Base-by-base conservation (phyloP, 2,888 invertebrate species). In the Onchidella celtica region DNA sequence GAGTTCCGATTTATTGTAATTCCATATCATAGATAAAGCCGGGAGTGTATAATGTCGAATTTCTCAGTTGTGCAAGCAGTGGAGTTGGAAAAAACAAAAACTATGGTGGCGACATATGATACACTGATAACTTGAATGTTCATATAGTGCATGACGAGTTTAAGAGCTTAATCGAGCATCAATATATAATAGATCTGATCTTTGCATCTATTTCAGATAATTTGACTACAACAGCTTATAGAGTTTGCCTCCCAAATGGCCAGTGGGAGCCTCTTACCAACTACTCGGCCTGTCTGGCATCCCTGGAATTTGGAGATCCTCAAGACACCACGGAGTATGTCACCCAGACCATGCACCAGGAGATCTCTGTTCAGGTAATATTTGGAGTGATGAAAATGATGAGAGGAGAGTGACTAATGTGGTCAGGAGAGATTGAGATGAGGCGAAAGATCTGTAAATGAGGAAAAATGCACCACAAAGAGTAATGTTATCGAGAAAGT, bases 191-290 rank as follows among this genome's bases (percentile, higher is more conserved):
- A n/a, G n/a, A n/a, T 47, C 9, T 47, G 47, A 47, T 17, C 47
- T 63, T 27, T 27, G n/a, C n/a, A n/a, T 70, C 1, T 29, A 32
- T 29, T 38, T 38, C 74, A 74, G 74, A n/a, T 9, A 63, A 74
- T 27, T 2, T 29, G 27, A 21, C 38, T 17, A 61, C 74, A 0
- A 61, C 38, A 11, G 74, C 74, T 0, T 61, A 74, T 17, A 36
- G 74, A 24, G 29, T 74, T 11, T 74, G 74, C 55, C 24, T 57
- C 14, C 65, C 66, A 3, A 77, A 55, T n/a, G 66, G 66, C 32
- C 24, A 63, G 3, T 66, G 66, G 77, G 66, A 66, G 66, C 34
- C 24, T 27, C 2, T 32, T n/a, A 77, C 66, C 11, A 77, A 55
- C 9, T 77, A 55, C 36, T 77, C 66, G 0, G 68, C 57, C 11